Conservation (phyloP, 2,888 invertebrate genomes). For the Cataglyphis livida region DNA sequence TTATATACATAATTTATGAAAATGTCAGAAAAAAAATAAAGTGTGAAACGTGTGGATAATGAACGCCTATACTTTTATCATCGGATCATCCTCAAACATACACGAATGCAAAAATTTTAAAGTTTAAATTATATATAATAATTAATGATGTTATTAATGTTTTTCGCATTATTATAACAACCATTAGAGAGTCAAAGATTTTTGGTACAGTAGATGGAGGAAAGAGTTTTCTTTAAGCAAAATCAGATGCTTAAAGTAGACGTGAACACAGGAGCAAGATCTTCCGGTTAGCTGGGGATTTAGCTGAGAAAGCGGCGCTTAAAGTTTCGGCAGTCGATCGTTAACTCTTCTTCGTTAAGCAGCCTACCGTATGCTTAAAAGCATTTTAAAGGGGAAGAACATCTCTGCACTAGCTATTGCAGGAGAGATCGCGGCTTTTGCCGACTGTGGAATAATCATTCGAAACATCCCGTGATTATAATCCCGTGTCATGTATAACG, state of each 20-base stretch:
- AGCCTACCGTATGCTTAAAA: slow-evolving; percentile 22
- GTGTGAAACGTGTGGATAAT: too few relatives aligned
- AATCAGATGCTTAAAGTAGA: slow-evolving; percentile 40
- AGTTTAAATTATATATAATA: not conserved
- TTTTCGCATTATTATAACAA: not conserved
- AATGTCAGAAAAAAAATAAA: not conserved
- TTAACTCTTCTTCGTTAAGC: slow-evolving; percentile 56
- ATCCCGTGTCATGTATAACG: slow-evolving; percentile 23
- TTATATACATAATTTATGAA: not conserved
- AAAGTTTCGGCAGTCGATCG: slow-evolving; percentile 58
- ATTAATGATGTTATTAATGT: not conserved
- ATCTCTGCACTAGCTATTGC: not conserved
- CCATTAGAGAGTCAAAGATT: not conserved
- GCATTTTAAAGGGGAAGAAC: slow-evolving; percentile 61
- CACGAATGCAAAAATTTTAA: too few relatives aligned
- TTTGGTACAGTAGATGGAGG: not conserved
- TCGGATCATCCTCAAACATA: too few relatives aligned
- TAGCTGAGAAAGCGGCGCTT: slow-evolving; percentile 46
- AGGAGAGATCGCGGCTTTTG: slow-evolving; percentile 17
- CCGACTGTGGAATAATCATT: slow-evolving; percentile 10
- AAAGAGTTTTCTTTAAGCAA: slow-evolving; percentile 29
- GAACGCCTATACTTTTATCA: too few relatives aligned
- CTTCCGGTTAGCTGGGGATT: slow-evolving; percentile 34
- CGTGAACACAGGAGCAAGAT: slow-evolving; percentile 14
- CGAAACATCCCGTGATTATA: slow-evolving; percentile 4